A percentile compares a stretch with the other conserved stretches of the same genome.
These are phyloP conservation scores for Rhopalosiphum padi DNA, from an alignment of 1,140 invertebrate genomes.

Conservation along the genomic window DNA sequence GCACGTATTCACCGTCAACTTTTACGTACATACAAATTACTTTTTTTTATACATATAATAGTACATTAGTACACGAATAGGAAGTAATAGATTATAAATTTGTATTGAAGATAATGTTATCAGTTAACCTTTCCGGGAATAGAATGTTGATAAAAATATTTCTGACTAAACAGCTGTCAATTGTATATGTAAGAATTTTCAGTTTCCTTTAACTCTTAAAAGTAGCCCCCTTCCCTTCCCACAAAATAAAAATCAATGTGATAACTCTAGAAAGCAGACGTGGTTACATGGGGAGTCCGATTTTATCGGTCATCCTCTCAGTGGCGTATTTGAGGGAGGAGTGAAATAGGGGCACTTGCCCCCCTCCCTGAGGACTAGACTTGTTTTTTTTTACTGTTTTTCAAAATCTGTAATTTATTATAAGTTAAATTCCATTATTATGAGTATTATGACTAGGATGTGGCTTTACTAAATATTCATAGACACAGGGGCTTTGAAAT, in stretches of 20 bases:
- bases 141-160: not conserved
- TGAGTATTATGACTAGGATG: too few relatives aligned
- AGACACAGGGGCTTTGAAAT: too few relatives aligned
- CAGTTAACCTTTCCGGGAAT: not conserved
- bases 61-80: not conserved
- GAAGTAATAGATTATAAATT: slow-evolving; percentile 34
- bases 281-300: too few relatives aligned
- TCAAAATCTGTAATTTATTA: too few relatives aligned
- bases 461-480: too few relatives aligned
- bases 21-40: not conserved
- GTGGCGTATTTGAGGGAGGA: too few relatives aligned
- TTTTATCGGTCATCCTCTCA: too few relatives aligned
- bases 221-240: not conserved
- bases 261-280: not conserved
- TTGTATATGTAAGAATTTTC: not conserved
- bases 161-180: not conserved
- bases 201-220: not conserved
- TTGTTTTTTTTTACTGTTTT: too few relatives aligned
- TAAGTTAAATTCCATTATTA: too few relatives aligned
- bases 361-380: too few relatives aligned
- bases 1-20: not conserved
- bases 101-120: slow-evolving; percentile 9
- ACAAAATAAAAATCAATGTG: not conserved
- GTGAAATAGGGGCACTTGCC: too few relatives aligned
- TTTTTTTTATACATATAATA: not conserved